Base-by-base conservation (phyloP, 2,113 vertebrate genomes). In the Excalfactoria chinensis region DNA sequence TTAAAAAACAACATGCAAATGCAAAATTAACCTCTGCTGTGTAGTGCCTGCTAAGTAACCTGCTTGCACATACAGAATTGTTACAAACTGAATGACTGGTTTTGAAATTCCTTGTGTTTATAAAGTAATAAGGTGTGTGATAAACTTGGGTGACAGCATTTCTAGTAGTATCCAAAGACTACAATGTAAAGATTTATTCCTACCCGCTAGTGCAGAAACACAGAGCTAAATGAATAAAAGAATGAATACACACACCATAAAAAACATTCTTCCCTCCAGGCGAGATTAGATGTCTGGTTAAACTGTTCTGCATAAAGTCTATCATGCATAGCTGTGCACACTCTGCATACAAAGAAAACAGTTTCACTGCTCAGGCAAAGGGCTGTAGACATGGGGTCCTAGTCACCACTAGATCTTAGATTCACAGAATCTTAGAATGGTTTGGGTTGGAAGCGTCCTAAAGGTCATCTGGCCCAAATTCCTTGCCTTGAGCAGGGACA, bases 121-220 rank as follows among this genome's bases (percentile, higher is more conserved):
- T 55, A 60, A 46, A 85, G 60, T 43, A 70, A 70, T 76, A 89
- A 83, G n/a, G 30, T 55, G 51, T 18, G 23, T 43, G 40, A 83
- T 70, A 88, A 91, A 89, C 32, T 43, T 0, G 0, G 7, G 30
- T 80, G 64, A 70, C 71, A 83, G 78, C 51, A 56, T 89, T 91
- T 88, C 84, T 80, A 73, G 20, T 44, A 44, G 70, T 77, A 80
- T 51, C 84, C 71, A 77, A 85, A 74, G 34, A 92, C 55, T 18
- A 89, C 59, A 89, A 71, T 46, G 58, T 74, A 89, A 92, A 95
- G 78, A 93, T 89, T 89, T 93, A 92, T 92, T 91, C 82, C 51
- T 91, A 92, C 13, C 32, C 68, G 86, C 58, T 55, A 84, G 87
- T 74, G 75, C 87, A 91, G 91, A 94, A 96, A 85, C 53, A 79